Evolutionary conservation across 1,140 invertebrate species (phyloP), one percentile per base, ranked within the genome.

Genomic region (Macrostomum lignano): DNA sequence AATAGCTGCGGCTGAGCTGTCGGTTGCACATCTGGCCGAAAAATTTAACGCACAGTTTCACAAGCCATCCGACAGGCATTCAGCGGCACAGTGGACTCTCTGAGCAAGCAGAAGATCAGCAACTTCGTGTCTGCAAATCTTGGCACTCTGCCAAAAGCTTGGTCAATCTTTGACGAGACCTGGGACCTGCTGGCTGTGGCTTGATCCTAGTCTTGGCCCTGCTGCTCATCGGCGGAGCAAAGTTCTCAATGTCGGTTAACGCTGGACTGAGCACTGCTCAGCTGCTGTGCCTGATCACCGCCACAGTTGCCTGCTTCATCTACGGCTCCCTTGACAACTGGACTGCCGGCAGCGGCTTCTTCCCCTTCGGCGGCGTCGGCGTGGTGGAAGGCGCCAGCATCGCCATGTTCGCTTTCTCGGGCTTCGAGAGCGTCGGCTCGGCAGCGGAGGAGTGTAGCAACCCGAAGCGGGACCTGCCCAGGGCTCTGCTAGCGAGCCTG

Each of bases 381-480:
- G 40, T 51, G 0, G 20, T 53, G 21, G 34, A 35, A 3, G 50
- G 42, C 3, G 44, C 46, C 1, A 38, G 46, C 0, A 31, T 43
- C 0, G 45, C 45, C 25, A 49, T 51, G 35, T 55, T 49, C 29
- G 51, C 52, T 3, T 48, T 42, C 21, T 41, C 40, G 21, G 52
- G 52, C 3, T 55, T 44, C 31, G 52, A 56, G 17, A 41, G 43
- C n/a, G 81, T 91, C 37, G 76, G 78, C 3, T 78, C 78, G 7
- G 82, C 73, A 0, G 72, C 73, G 6, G 75, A 81, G 56, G 76
- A 81, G 57, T 73, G 73, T 0, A 71, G 67, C 43, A 69, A 76
- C 45, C 75, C 75, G 1, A 42, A 44, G 29, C 52, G 66, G 6
- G 74, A 73, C 7, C 77, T 81, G 44, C 76, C 76, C 0, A 55